Evolutionary conservation across 2,113 vertebrate genomes (phyloP).

Genomic region (Podarcis muralis): DNA sequence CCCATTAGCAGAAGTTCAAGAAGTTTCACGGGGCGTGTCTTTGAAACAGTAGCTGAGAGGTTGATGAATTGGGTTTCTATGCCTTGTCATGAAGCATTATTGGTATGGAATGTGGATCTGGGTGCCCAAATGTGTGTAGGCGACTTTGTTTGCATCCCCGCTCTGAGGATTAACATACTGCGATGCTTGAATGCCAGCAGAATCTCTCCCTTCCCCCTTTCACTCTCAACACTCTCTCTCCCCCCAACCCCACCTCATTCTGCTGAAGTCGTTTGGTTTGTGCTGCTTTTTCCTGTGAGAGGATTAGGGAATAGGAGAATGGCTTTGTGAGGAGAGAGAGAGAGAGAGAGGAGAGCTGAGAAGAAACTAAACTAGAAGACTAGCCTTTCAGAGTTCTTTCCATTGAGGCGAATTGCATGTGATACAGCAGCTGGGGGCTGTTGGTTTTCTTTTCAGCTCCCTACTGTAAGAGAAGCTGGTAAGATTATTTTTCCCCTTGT

Average conservation of each 20-base stretch:
- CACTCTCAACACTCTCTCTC: neutral
- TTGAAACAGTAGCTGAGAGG: neutral
- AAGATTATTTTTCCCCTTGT: constrained; percentile 64
- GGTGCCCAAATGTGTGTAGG: neutral
- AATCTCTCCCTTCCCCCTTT: constrained; percentile 27
- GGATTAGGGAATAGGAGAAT: constrained; percentile 77
- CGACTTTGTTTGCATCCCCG: constrained; percentile 11
- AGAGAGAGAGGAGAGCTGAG: constrained; percentile 72
- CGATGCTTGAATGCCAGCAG: constrained; percentile 48
- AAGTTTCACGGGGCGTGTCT: constrained; percentile 19
- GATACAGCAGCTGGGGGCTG: constrained; percentile 65
- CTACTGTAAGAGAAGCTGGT: constrained; percentile 76
- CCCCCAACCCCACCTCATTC: constrained; percentile 56
- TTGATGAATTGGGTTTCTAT: rapidly evolving
- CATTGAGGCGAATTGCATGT: constrained; percentile 68
- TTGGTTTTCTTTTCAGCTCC: constrained; percentile 65
- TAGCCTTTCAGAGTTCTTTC: constrained; percentile 70
- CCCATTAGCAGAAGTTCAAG: neutral
- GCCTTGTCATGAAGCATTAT: neutral
- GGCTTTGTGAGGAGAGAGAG: constrained; percentile 76
- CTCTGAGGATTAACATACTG: constrained; percentile 39
- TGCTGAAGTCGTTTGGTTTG: constrained; percentile 73
- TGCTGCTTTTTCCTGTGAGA: constrained; percentile 67
- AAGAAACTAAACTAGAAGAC: constrained; percentile 67
- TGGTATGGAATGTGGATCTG: neutral